phyloP scores from a whole-genome alignment of 1,140 invertebrate species.

The Stratiolaelaps scimitus region DNA sequence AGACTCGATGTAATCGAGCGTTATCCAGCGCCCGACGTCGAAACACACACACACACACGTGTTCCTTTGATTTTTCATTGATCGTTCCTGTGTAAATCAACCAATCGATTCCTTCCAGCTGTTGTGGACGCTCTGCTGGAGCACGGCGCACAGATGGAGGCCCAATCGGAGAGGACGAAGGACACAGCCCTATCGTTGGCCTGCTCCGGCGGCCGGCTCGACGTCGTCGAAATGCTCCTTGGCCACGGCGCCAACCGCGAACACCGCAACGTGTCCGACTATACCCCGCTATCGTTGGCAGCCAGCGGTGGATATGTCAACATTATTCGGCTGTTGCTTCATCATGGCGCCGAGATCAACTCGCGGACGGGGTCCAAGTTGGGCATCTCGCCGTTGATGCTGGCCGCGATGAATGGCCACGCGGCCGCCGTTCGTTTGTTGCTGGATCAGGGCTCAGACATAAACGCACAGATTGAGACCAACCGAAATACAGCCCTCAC shows the following conservation, averaged over 20 bases:
- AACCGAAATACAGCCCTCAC: constrained; percentile 97
- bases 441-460: constrained; percentile 94
- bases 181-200: constrained; percentile 94
- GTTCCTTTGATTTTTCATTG: too few species aligned
- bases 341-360: constrained; percentile 91
- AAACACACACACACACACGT: too few species aligned
- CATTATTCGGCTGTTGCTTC: constrained; percentile 81
- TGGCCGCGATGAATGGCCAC: constrained; percentile 99
- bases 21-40: too few species aligned
- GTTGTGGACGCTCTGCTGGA: constrained; percentile 83
- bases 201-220: constrained; percentile 77
- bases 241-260: constrained; percentile 85
- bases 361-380: constrained; percentile 89
- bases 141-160: constrained; percentile 86
- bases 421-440: constrained; percentile 63
- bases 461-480: constrained; percentile 99
- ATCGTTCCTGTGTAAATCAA: too few species aligned
- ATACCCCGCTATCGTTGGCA: constrained; percentile 91
- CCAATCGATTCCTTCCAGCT: constrained; percentile 48
- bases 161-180: constrained; percentile 95
- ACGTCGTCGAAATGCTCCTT: constrained; percentile 83
- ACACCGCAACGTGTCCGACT: constrained; percentile 97
- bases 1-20: too few species aligned
- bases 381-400: constrained; percentile 95
- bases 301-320: constrained; percentile 97